Evolutionary conservation across 2,113 vertebrate species (phyloP), one percentile per base, ranked within the genome.

Genomic region (Poecile atricapillus): DNA sequence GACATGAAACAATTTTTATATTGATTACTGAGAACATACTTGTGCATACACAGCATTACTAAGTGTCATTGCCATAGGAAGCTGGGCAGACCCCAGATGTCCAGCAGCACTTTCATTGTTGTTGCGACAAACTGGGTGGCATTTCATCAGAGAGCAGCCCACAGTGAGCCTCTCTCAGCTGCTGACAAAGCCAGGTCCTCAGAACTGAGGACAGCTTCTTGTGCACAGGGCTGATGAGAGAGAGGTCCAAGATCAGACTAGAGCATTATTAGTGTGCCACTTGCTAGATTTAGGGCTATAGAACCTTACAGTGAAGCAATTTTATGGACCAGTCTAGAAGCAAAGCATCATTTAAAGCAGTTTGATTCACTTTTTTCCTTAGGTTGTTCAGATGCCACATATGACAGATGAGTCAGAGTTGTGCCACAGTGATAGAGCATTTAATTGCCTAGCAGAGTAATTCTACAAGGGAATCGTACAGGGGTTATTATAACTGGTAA

Each of bases 391-490:
- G 68, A 80, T 62, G 83, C 53, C 73, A 55, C 35, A 81, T 84
- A 28, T 25, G 71, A 64, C 37, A 83, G 75, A 83, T 86, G 75
- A 90, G 59, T 90, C 68, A 43, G 85, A 69, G 80, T 88, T 83
- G 49, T 77, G 63, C 63, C 85, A 83, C 8, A 39, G 71, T 30
- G 83, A 55, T 14, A 83, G 39, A 89, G 47, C 76, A 70, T 94
- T 94, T 92, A 95, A 94, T 88, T 92, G 67, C 50, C 63, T 86
- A 67, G 76, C 75, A 78, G 50, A 39, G 47, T 33, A 70, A 65
- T 78, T 87, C 52, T 50, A 74, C 56, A 91, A 84, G 85, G 50
- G 70, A 87, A 50, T 89, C 68, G 79, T 90, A 33, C 67, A 63
- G 76, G 37, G 43, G 27, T 83, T 93, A 30, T 86, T 90, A 58